These are phyloP conservation scores for Mesoclemmys tuberculata DNA, from an alignment of 2,113 vertebrate species.

Conservation along the genomic window DNA sequence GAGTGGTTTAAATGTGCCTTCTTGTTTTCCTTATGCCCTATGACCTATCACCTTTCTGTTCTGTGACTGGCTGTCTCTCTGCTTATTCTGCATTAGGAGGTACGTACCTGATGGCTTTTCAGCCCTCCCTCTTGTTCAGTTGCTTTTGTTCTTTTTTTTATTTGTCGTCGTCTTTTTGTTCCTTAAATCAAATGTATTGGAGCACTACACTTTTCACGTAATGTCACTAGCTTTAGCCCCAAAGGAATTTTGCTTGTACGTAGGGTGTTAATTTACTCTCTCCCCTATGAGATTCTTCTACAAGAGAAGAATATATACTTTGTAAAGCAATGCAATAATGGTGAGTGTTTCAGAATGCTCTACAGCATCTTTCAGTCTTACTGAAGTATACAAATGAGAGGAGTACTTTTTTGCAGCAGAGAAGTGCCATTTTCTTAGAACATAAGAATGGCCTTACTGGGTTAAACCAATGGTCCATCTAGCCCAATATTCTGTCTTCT, in stretches of 20 bases:
- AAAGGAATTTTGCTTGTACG: not conserved
- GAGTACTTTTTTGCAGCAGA: not conserved
- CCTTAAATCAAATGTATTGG: not conserved
- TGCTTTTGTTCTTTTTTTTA: conserved; percentile 69
- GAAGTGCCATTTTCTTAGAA: not conserved
- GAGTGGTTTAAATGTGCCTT: conserved; percentile 87
- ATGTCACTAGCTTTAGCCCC: conserved; percentile 64
- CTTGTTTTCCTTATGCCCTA: conserved; percentile 87
- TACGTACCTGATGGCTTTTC: conserved; percentile 85
- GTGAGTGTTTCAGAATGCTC: not conserved
- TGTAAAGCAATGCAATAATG: not conserved
- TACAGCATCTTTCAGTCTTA: not conserved
- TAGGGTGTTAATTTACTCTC: conserved; percentile 16
- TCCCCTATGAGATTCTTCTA: not conserved
- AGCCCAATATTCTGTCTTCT: no score
- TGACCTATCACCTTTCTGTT: conserved; percentile 92
- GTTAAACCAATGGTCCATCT: no score
- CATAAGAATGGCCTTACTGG: no score
- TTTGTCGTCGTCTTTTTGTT: conserved; percentile 18
- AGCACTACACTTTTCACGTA: conserved; percentile 56
- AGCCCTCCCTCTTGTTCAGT: conserved; percentile 69
- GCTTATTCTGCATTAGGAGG: conserved; percentile 93
- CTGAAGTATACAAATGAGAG: not conserved
- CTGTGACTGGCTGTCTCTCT: conserved; percentile 93
- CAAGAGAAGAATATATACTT: not conserved